Evolutionary conservation across 2,797 vertebrate species (phyloP).

Genomic region (Intellagama lesueurii): DNA sequence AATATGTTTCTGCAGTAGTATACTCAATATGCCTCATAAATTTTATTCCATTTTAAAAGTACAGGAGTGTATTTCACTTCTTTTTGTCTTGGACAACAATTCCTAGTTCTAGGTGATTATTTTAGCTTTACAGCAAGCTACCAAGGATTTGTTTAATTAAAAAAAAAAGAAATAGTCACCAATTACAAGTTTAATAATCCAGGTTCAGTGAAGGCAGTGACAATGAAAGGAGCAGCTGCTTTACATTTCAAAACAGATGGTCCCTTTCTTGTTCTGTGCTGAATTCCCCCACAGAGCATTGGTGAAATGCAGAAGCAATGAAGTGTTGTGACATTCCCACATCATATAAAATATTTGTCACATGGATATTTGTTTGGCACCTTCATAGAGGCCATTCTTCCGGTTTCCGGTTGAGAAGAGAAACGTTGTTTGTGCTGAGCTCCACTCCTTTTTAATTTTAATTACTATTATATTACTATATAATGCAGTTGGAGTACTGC

Average conservation of each 20-base stretch:
- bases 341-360: constrained; percentile 19
- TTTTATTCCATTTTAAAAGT: constrained; percentile 9
- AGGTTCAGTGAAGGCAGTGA: constrained; percentile 47
- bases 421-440: too few species aligned
- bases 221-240: constrained; percentile 59
- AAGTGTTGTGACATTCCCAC: not conserved
- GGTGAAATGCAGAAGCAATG: not conserved
- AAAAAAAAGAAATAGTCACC: constrained; percentile 47
- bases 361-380: not conserved
- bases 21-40: constrained; percentile 7
- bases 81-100: not conserved
- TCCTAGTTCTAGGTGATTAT: constrained; percentile 2
- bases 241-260: constrained; percentile 64
- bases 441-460: too few species aligned
- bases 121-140: not conserved
- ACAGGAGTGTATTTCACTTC: not conserved
- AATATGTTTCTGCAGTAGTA: not conserved
- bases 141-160: constrained; percentile 53
- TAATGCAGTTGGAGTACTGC: too few species aligned
- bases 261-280: constrained; percentile 53
- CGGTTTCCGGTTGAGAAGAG: too few species aligned
- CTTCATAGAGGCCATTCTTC: not conserved
- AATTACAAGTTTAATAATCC: constrained; percentile 67
- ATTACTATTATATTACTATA: too few species aligned
- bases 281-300: constrained; percentile 29